Percentiles rank a stretch among this genome's conserved stretches.
Evolutionary conservation across 2,113 vertebrate genomes (phyloP).

Genomic region (Sciurus niger): DNA sequence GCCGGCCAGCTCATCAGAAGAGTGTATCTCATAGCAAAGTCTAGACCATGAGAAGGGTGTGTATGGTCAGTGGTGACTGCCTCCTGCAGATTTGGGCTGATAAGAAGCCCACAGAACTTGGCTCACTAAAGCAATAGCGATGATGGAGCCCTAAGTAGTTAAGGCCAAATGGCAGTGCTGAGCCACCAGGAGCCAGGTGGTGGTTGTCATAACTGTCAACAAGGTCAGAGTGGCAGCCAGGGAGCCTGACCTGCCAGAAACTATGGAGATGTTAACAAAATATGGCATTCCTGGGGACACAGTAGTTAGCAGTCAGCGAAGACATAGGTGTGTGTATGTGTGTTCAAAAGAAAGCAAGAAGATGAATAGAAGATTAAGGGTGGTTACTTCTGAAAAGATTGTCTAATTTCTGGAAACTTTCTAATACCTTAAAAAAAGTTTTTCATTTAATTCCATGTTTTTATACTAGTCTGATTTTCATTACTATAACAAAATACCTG

Average conservation of each 20-base stretch:
- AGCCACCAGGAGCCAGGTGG: background rate
- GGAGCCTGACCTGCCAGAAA: background rate
- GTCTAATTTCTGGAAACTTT: background rate
- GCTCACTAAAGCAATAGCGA: background rate
- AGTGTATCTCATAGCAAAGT: background rate
- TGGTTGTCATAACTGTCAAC: background rate
- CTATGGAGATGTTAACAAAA: background rate
- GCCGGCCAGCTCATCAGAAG: too few relatives aligned
- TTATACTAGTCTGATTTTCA: background rate
- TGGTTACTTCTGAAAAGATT: background rate
- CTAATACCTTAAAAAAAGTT: constrained; percentile 14
- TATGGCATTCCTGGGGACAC: background rate
- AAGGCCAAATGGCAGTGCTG: background rate
- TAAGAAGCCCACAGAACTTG: background rate
- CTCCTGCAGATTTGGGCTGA: background rate
- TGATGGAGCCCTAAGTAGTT: background rate
- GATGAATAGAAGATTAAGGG: background rate
- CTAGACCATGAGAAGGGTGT: background rate
- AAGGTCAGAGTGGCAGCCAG: background rate
- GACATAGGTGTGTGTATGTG: background rate
- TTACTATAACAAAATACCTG: background rate
- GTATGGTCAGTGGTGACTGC: too few relatives aligned
- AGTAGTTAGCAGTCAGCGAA: background rate
- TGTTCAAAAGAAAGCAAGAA: background rate
- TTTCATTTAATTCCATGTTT: constrained; percentile 29